Evolutionary conservation across 1,140 invertebrate species (phyloP), one percentile per base, ranked within the genome.

Genomic region (Belonocnema kinseyi): DNA sequence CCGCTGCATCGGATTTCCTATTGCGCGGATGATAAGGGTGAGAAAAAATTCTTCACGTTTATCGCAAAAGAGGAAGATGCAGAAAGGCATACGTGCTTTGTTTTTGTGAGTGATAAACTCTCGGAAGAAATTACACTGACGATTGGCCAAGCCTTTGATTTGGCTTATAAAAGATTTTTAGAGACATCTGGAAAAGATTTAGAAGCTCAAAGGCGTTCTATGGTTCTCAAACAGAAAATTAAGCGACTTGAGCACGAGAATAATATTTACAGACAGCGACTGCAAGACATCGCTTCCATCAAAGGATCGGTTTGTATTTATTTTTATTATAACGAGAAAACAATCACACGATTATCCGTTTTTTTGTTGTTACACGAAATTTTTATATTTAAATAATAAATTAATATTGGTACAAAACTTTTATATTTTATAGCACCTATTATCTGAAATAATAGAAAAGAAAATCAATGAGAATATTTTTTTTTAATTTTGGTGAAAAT

Each of bases 1-100:
- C 98, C 98, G 0, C 91, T 99, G n/a, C 98, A 99, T 90, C 94
- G 97, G 89, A 99, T 99, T 91, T 99, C 97, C 0, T 99, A 99
- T 91, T 99, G 98, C 92, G 98, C 98, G 8, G 98, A 99, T 89
- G 98, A 99, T 90, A 99, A 99, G 90, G 97, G 97, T 54, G 98
- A 98, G 75, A 99, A 99, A 88, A 97, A 97, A 83, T 99, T 98
- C 92, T 99, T 99, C 91, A 96, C 95, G 85, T 99, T 99, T 90
- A 99, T 99, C 84, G 98, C 97, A 50, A 99, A 99, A 93, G 96
- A 97, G 82, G 94, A 94, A 10, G 93, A 93, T 19, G 93, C 94
- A 66, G 97, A 98, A 82, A 94, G 94, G 82, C 98, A 99, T 88
- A 96, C 95, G 85, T 99, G 98, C 88, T 99, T 98, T 90, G 98